Conservation (phyloP, 2,797 vertebrate species). For the Oryzias dopingdopingensis region DNA sequence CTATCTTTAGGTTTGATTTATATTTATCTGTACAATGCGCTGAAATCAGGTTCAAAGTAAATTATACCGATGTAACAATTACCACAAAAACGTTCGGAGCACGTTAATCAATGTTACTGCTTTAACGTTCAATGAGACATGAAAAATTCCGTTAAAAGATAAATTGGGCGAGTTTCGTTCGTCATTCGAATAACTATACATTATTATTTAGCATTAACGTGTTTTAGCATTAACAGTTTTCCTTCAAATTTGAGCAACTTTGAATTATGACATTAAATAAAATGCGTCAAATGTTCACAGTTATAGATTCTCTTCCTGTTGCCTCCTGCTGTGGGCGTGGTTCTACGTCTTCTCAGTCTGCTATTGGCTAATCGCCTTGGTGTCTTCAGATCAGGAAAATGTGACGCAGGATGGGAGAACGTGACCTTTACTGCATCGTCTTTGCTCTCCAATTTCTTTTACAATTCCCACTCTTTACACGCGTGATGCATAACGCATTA, state of each 20-base stretch:
- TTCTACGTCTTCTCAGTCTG: constrained; percentile 9
- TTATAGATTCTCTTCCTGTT: constrained; percentile 57
- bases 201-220: too few relatives aligned
- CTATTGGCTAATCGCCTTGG: constrained; percentile 56
- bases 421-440: constrained; percentile 69
- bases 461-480: too few relatives aligned
- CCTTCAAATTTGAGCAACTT: too few relatives aligned
- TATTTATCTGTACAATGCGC: not conserved
- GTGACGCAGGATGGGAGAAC: constrained; percentile 78
- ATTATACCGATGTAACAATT: too few relatives aligned
- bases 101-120: too few relatives aligned
- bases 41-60: not conserved
- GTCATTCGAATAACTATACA: too few relatives aligned
- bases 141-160: too few relatives aligned
- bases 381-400: constrained; percentile 53
- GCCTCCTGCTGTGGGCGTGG: constrained; percentile 63
- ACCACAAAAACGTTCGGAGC: too few relatives aligned
- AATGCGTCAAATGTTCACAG: constrained; percentile 9
- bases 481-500: too few relatives aligned
- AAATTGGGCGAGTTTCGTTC: too few relatives aligned
- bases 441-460: not conserved
- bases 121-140: too few relatives aligned
- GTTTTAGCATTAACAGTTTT: too few relatives aligned
- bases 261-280: not conserved
- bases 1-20: not conserved